Conservation (phyloP, 2,113 vertebrate genomes). For the Nycticebus coucang region DNA sequence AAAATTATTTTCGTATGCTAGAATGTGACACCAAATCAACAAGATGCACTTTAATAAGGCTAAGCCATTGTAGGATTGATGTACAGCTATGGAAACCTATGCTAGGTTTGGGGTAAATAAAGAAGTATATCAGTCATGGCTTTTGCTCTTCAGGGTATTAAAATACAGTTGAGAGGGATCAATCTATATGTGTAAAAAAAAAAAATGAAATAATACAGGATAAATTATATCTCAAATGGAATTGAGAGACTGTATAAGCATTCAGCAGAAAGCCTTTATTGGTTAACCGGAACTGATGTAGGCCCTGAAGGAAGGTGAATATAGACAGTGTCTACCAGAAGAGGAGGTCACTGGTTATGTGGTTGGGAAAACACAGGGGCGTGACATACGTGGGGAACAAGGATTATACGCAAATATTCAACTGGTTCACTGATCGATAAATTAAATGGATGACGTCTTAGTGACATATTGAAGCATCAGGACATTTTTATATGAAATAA, state of each 20-base stretch:
- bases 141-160: neutral
- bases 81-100: neutral
- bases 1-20: neutral
- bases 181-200: neutral
- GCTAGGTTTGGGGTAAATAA: neutral
- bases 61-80: neutral
- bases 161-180: neutral
- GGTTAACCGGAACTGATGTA: neutral
- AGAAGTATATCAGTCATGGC: neutral
- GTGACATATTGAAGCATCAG: neutral
- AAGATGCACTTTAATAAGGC: neutral
- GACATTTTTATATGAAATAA: conserved; percentile 7
- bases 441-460: neutral
- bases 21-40: neutral
- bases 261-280: neutral
- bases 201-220: neutral
- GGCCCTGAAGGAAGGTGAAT: neutral
- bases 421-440: neutral
- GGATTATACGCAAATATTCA: neutral
- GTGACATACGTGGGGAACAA: neutral
- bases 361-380: neutral
- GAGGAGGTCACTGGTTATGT: neutral
- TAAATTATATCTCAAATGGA: neutral
- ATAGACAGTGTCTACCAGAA: neutral
- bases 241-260: neutral